Percentiles rank a stretch among this genome's conserved stretches.
Conservation (phyloP, 2,113 vertebrate species). For the Regulus satrapa region DNA sequence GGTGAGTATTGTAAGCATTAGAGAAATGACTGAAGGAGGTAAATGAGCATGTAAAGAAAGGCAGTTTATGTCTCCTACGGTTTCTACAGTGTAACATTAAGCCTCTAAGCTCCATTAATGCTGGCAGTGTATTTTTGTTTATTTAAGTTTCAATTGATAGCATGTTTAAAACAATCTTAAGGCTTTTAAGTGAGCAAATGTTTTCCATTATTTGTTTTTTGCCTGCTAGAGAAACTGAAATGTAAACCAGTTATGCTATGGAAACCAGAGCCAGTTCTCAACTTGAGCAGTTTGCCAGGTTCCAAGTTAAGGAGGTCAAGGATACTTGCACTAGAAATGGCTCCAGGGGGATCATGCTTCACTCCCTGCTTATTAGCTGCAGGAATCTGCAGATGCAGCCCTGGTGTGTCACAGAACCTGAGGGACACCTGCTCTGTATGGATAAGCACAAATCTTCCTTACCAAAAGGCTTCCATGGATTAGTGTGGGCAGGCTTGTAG, state of each 20-base stretch:
- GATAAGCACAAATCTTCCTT: background rate
- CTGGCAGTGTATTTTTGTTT: background rate
- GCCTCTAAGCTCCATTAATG: background rate
- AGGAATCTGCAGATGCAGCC: background rate
- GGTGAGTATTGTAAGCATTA: background rate
- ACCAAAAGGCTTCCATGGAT: background rate
- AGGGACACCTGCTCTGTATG: background rate
- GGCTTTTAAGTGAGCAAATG: background rate
- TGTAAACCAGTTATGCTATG: background rate
- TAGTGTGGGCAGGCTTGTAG: accelerated
- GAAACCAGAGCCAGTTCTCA: background rate
- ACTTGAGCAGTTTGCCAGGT: background rate
- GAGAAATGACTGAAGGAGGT: background rate
- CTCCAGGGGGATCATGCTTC: background rate
- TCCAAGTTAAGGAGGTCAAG: background rate
- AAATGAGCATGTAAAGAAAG: background rate
- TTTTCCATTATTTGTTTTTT: background rate
- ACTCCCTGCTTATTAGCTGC: background rate
- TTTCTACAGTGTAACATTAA: background rate
- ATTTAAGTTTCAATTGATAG: background rate
- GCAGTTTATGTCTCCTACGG: accelerated
- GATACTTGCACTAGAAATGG: background rate
- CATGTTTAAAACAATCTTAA: background rate
- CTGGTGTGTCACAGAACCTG: background rate
- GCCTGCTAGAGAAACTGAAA: background rate